A percentile compares a stretch with the other conserved stretches of the same genome.
Evolutionary conservation across 2,113 vertebrate species (phyloP).

Genomic region (Terrapene triunguis): DNA sequence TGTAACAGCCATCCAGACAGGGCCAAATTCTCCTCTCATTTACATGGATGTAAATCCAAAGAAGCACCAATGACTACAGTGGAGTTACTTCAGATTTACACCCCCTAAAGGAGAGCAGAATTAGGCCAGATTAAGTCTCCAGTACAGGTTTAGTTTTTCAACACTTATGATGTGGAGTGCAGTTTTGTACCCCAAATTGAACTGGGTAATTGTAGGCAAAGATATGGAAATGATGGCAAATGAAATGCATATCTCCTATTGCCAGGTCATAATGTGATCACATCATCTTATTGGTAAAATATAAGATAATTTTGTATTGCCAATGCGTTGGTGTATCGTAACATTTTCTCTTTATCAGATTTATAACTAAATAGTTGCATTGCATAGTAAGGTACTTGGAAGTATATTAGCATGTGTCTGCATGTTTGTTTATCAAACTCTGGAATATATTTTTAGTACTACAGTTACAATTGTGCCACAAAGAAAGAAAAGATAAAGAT

Average conservation of each 20-base stretch:
- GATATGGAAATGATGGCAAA: not conserved
- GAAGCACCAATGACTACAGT: not conserved
- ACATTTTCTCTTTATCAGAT: not conserved
- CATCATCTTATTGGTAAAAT: not conserved
- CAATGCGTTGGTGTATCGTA: not conserved
- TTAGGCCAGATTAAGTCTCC: not conserved
- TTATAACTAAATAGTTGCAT: not conserved
- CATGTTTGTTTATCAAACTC: not conserved
- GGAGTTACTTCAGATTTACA: not conserved
- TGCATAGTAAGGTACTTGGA: not conserved
- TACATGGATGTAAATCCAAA: not conserved
- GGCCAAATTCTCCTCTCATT: not conserved
- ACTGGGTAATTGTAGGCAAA: not conserved
- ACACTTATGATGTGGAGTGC: not conserved
- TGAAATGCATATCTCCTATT: slow-evolving; percentile 12
- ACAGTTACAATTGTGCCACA: not conserved
- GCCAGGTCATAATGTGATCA: not conserved
- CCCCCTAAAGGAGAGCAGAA: not conserved
- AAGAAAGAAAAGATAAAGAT: not conserved
- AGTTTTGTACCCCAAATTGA: not conserved
- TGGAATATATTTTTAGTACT: not conserved
- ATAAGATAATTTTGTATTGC: not conserved
- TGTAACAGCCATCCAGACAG: not conserved
- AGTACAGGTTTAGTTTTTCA: not conserved
- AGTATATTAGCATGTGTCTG: accelerated